Evolutionary conservation across 2,797 vertebrate species (phyloP).

Genomic region (Corythornis leucogaster): DNA sequence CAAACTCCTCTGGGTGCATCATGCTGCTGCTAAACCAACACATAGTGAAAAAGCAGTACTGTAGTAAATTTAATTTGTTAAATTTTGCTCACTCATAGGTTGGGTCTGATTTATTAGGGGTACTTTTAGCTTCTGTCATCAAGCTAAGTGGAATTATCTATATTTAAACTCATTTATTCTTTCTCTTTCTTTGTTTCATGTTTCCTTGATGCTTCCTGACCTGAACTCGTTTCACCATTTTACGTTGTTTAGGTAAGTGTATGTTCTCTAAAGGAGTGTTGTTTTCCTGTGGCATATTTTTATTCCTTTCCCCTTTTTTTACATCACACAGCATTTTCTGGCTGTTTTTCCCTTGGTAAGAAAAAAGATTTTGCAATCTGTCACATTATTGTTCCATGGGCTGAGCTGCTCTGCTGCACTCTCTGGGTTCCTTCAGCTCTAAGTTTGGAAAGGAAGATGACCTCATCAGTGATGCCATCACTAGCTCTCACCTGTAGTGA

Average conservation of each 20-base stretch:
- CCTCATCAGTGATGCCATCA: background rate
- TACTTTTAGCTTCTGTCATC: background rate
- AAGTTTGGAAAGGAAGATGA: background rate
- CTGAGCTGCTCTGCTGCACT: background rate
- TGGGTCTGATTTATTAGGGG: background rate
- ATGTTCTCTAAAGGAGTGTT: background rate
- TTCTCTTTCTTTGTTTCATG: background rate
- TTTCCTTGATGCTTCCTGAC: background rate
- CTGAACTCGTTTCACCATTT: background rate
- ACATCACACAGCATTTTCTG: background rate
- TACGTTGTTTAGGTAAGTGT: slow-evolving; percentile 35
- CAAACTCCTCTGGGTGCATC: background rate
- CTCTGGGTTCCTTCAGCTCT: background rate
- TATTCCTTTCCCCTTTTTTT: background rate
- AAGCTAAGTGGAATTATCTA: background rate
- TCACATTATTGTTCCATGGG: background rate
- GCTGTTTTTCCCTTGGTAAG: background rate
- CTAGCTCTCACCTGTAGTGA: background rate
- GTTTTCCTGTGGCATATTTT: background rate
- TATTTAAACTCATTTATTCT: slow-evolving; percentile 1
- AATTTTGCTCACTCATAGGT: background rate
- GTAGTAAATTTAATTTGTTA: background rate
- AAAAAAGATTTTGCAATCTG: background rate
- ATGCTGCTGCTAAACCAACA: background rate
- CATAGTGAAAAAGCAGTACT: background rate